These are phyloP conservation scores for Schizaphis graminum DNA, from an alignment of 2,888 invertebrate species.

Conservation along the genomic window DNA sequence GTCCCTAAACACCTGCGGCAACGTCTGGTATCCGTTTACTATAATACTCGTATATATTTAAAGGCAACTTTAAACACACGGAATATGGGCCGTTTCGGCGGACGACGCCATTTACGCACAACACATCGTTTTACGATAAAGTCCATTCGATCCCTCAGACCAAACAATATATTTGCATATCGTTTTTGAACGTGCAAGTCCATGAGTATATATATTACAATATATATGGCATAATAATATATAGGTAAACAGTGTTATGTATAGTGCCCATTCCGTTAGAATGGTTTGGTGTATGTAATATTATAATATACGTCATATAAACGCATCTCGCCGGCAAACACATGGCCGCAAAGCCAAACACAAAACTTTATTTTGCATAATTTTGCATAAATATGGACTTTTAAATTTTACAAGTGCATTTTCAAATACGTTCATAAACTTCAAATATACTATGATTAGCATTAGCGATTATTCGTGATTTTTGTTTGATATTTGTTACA, in stretches of 20 bases:
- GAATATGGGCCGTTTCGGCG: background rate
- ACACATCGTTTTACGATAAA: background rate
- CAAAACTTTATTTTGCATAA: conserved; percentile 27
- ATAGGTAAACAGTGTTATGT: background rate
- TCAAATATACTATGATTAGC: conserved; percentile 2
- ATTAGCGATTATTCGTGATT: conserved; percentile 14
- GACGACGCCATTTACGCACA: background rate
- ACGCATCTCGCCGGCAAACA: background rate
- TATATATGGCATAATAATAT: background rate
- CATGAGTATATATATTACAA: background rate
- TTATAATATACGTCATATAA: background rate
- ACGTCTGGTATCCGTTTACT: background rate
- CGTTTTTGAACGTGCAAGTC: background rate
- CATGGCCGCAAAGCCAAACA: background rate
- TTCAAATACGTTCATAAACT: background rate
- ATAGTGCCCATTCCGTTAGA: background rate
- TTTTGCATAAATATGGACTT: conserved; percentile 30
- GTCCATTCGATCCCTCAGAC: background rate
- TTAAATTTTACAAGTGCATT: conserved; percentile 10
- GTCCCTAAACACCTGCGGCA: background rate
- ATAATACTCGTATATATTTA: background rate
- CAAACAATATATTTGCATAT: background rate
- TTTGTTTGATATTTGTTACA: background rate
- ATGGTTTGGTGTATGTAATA: background rate
- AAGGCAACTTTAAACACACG: background rate